Percentiles rank a stretch among this genome's conserved stretches.
These are phyloP conservation scores for Poeciliopsis gracilis DNA, from an alignment of 2,797 vertebrate genomes.

Conservation along the genomic window DNA sequence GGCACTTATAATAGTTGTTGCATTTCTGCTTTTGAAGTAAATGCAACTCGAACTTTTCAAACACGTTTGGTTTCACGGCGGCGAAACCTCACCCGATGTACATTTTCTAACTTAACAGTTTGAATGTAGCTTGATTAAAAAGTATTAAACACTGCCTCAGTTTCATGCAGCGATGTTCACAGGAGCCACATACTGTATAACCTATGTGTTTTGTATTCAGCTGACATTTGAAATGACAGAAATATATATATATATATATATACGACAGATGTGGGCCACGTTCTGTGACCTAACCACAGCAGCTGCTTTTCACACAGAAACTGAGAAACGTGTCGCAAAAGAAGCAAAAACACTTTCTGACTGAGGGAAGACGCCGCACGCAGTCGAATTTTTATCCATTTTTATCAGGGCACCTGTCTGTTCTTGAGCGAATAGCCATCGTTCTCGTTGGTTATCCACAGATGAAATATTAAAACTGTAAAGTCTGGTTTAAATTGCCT, in stretches of 20 bases:
- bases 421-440: not conserved
- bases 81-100: not conserved
- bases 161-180: not conserved
- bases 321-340: not conserved
- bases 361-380: not conserved
- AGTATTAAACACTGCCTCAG: slow-evolving; percentile 6
- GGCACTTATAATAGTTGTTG: not conserved
- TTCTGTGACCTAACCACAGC: slow-evolving; percentile 25
- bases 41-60: not conserved
- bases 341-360: not conserved
- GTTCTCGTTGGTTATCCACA: not conserved
- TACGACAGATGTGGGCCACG: slow-evolving; percentile 19
- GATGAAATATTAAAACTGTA: not conserved
- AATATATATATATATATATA: no score
- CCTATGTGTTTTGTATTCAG: slow-evolving; percentile 33
- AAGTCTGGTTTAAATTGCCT: not conserved
- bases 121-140: not conserved
- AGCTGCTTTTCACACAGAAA: slow-evolving; percentile 17
- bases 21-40: not conserved
- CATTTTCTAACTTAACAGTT: slow-evolving; percentile 9
- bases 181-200: slow-evolving; percentile 12
- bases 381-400: not conserved
- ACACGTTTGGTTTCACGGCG: not conserved
- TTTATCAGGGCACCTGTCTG: not conserved
- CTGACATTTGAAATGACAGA: slow-evolving; percentile 52